Evolutionary conservation across 2,797 vertebrate species (phyloP).

Genomic region (Nannoperca obscura): DNA sequence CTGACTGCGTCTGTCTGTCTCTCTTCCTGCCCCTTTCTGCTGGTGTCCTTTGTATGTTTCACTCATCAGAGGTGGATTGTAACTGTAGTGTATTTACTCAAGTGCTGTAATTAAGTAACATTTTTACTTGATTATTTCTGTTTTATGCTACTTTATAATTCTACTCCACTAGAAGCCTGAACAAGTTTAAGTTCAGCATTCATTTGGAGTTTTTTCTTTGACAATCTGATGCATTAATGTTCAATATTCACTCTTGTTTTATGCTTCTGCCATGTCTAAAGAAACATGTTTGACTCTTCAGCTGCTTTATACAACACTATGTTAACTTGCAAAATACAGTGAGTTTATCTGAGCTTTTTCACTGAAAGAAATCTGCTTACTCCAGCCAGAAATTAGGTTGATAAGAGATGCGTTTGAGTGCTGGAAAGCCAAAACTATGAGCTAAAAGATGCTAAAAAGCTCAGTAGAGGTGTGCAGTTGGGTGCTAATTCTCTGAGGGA

Average conservation of each 20-base stretch:
- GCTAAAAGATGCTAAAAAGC: neutral
- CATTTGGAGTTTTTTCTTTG: neutral
- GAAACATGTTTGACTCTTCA: neutral
- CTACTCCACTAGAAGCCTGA: neutral
- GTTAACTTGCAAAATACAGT: neutral
- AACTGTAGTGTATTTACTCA: neutral
- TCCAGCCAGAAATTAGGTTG: neutral
- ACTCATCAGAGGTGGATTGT: neutral
- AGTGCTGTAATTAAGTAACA: neutral
- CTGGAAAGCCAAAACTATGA: neutral
- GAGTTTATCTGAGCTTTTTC: too few species aligned
- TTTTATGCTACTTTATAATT: neutral
- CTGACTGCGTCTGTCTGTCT: slow-evolving; percentile 40
- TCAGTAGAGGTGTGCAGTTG: neutral
- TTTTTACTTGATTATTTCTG: neutral
- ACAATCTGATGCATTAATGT: neutral
- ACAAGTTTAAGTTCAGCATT: neutral
- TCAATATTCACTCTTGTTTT: neutral
- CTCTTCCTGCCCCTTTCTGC: neutral
- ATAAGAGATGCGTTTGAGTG: neutral
- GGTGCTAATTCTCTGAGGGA: neutral
- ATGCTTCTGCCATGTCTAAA: neutral
- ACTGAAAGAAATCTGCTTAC: neutral
- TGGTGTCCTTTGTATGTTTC: neutral
- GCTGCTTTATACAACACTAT: neutral